These are phyloP conservation scores for Styela clava DNA, from an alignment of 23 tunicate genomes.

Conservation along the genomic window DNA sequence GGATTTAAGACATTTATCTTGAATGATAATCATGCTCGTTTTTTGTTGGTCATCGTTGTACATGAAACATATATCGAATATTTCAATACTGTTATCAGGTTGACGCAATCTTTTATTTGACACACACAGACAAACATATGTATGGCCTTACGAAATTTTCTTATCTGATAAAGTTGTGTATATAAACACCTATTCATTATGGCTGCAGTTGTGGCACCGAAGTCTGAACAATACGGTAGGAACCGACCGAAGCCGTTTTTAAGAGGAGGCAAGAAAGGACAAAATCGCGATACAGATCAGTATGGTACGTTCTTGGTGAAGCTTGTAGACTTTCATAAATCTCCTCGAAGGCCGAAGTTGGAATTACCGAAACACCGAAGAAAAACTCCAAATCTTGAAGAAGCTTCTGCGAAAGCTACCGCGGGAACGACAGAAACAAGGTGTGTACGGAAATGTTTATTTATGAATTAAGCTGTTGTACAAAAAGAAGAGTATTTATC, in stretches of 20 bases:
- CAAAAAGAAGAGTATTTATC: too few species aligned
- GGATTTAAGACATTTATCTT: too few species aligned
- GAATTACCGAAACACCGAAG: neutral
- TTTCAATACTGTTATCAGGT: neutral
- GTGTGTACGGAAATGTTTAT: too few species aligned
- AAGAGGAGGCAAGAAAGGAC: slow-evolving; percentile 4
- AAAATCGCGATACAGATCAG: slow-evolving; percentile 8
- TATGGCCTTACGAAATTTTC: neutral
- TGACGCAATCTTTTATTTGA: neutral
- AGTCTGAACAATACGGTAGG: slow-evolving; percentile 6
- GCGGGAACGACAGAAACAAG: neutral
- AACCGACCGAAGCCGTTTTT: slow-evolving; percentile 14
- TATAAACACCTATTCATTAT: slow-evolving; percentile 10
- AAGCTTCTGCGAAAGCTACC: neutral
- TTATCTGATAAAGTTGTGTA: neutral
- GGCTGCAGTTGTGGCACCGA: slow-evolving; percentile 17
- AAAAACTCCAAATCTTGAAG: neutral
- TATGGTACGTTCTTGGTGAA: slow-evolving; percentile 15
- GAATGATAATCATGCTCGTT: too few species aligned
- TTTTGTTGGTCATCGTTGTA: too few species aligned
- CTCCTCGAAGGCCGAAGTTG: neutral
- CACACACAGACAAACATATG: too few species aligned
- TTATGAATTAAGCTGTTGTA: too few species aligned
- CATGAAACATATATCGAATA: neutral
- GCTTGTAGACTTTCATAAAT: neutral